These are phyloP conservation scores for Spongilla lacustris DNA, from an alignment of 37 sponge, comb jelly and placozoan genomes.

Conservation along the genomic window DNA sequence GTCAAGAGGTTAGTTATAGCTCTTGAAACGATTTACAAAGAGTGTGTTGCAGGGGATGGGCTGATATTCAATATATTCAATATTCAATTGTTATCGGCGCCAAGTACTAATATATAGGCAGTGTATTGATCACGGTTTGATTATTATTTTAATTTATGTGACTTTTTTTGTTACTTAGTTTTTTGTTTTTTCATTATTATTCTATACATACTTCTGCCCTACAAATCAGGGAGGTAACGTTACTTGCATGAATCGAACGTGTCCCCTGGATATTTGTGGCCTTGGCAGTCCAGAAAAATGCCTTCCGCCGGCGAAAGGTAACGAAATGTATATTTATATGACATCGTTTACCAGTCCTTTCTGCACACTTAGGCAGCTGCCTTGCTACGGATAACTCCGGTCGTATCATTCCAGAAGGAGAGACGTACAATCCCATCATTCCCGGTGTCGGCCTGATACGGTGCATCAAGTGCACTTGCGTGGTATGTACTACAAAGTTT, in stretches of 20 bases:
- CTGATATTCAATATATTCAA: too few relatives aligned
- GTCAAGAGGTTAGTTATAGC: background rate
- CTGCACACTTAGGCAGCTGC: background rate
- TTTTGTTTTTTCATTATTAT: too few relatives aligned
- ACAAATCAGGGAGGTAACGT: background rate
- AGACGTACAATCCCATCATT: conserved; percentile 38
- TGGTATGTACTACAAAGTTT: too few relatives aligned
- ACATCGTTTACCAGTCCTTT: background rate
- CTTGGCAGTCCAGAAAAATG: background rate
- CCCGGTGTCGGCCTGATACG: conserved; percentile 13
- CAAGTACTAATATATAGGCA: too few relatives aligned
- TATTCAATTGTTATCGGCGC: too few relatives aligned
- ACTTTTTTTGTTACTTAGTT: too few relatives aligned
- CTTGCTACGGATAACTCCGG: conserved; percentile 4
- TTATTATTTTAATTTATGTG: background rate
- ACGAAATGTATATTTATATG: background rate
- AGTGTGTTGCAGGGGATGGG: too few relatives aligned
- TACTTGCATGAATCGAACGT: background rate
- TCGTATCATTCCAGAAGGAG: conserved; percentile 19
- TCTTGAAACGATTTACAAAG: background rate
- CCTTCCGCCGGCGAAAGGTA: background rate
- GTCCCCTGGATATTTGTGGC: background rate
- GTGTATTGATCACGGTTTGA: background rate
- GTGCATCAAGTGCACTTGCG: conserved; percentile 56
- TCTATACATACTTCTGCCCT: too few relatives aligned